phyloP scores from a whole-genome alignment of 2,113 vertebrate genomes.

The Gallinago media region DNA sequence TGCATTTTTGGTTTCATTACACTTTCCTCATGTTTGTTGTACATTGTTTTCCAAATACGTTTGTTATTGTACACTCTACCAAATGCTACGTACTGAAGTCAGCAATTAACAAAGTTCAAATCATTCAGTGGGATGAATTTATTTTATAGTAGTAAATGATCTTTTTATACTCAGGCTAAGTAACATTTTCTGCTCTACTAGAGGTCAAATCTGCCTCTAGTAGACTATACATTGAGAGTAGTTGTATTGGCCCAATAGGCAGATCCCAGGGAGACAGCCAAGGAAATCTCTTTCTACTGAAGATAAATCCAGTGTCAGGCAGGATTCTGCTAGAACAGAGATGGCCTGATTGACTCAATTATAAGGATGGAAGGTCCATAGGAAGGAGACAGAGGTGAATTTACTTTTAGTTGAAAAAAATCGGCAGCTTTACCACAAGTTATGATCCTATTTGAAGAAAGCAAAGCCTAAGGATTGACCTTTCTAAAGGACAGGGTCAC shows the following conservation, averaged over 20 bases:
- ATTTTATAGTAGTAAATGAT: neutral
- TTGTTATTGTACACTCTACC: neutral
- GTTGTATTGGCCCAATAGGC: neutral
- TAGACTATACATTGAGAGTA: neutral
- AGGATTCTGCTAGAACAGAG: neutral
- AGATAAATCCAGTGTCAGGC: neutral
- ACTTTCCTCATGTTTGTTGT: neutral
- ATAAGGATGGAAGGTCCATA: neutral
- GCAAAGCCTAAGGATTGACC: neutral
- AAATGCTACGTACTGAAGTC: neutral
- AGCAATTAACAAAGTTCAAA: neutral
- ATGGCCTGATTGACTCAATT: neutral
- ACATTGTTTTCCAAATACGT: neutral
- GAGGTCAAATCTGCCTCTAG: neutral
- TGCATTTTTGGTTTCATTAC: neutral
- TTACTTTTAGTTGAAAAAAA: neutral
- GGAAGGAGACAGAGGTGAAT: neutral
- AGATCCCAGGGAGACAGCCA: neutral
- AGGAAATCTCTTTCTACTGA: neutral
- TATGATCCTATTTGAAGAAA: neutral
- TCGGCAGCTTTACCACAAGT: neutral
- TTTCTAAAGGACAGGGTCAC: neutral
- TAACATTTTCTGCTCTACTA: neutral
- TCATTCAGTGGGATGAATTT: neutral
- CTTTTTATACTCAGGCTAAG: neutral